Conservation (phyloP, 2,113 vertebrate species). For the Glareola pratincola region DNA sequence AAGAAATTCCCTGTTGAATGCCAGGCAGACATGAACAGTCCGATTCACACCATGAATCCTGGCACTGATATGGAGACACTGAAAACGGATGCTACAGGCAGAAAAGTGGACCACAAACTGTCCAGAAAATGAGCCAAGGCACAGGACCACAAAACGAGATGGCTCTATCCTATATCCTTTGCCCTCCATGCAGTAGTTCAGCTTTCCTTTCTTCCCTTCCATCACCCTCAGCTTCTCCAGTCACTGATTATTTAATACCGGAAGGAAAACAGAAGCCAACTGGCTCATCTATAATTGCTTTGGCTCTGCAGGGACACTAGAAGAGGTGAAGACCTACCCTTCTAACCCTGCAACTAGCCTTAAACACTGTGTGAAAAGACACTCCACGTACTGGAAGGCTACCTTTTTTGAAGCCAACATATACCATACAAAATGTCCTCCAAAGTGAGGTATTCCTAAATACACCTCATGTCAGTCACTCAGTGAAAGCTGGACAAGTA, state of each 20-base stretch:
- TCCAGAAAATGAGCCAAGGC: background rate
- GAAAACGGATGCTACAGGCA: background rate
- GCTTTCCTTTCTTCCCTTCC: background rate
- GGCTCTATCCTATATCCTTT: background rate
- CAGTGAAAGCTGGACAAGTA: background rate
- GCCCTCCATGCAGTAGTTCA: background rate
- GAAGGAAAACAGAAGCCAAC: background rate
- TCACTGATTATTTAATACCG: background rate
- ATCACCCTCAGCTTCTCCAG: background rate
- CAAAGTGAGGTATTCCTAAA: background rate
- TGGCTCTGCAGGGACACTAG: background rate
- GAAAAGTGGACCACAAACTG: background rate
- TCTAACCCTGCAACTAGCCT: background rate
- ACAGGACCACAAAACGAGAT: background rate
- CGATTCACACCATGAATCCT: background rate
- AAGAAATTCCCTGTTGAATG: background rate
- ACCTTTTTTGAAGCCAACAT: background rate
- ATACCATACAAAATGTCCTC: background rate
- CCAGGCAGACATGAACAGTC: background rate
- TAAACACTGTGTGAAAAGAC: background rate
- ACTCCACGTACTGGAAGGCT: background rate
- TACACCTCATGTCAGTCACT: background rate
- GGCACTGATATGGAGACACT: background rate
- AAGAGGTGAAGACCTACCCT: background rate
- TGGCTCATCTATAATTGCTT: background rate